These are phyloP conservation scores for Cremastinae sp. DNA, from an alignment of 2,888 invertebrate genomes.

Conservation along the genomic window DNA sequence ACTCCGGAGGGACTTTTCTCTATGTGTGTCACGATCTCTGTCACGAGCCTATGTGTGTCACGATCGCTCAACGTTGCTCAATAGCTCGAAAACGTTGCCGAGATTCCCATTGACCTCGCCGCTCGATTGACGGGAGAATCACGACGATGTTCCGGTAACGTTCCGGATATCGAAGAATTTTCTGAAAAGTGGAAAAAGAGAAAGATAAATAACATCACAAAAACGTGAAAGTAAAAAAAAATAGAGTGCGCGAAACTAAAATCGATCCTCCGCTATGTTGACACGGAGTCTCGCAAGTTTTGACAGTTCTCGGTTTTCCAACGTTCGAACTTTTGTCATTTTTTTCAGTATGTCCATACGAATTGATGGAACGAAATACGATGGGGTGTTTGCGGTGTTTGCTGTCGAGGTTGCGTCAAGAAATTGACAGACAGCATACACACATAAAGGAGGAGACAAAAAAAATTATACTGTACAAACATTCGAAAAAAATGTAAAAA, in stretches of 20 bases:
- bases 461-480: no score
- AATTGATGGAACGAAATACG: constrained; percentile 52
- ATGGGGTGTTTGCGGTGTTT: constrained; percentile 27
- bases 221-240: constrained; percentile 28
- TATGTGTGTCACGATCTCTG: constrained; percentile 45
- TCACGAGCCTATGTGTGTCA: constrained; percentile 27
- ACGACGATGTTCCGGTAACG: constrained; percentile 54
- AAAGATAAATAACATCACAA: constrained; percentile 6
- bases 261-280: constrained; percentile 23
- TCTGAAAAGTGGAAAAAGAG: constrained; percentile 21
- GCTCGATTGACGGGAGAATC: constrained; percentile 41
- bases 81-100: constrained; percentile 16
- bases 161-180: constrained; percentile 50
- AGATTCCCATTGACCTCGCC: constrained; percentile 42
- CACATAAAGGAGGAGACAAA: no score
- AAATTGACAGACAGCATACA: not conserved
- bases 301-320: constrained; percentile 40
- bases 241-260: not conserved
- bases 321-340: constrained; percentile 48
- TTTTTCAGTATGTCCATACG: constrained; percentile 20
- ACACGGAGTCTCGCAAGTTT: constrained; percentile 41
- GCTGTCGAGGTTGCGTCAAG: constrained; percentile 13
- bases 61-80: constrained; percentile 44
- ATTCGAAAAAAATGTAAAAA: no score
- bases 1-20: constrained; percentile 32